Percentiles rank a stretch among this genome's conserved stretches.
Evolutionary conservation across 1,140 invertebrate species (phyloP).

Genomic region (Pseudomyrmex dendroicus): DNA sequence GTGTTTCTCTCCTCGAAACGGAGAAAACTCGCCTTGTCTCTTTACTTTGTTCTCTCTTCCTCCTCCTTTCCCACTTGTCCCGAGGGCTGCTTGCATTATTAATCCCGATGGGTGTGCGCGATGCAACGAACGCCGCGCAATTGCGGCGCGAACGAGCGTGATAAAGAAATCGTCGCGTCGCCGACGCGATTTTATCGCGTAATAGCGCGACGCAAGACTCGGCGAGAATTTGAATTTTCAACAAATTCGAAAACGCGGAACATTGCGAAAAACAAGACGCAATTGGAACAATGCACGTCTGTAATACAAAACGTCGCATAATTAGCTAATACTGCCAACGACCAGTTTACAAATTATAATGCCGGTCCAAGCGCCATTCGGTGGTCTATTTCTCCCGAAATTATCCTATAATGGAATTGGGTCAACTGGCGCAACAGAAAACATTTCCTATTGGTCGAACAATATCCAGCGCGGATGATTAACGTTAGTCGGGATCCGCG

Average conservation of each 20-base stretch:
- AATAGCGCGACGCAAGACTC: neutral
- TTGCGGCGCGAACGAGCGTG: constrained; percentile 9
- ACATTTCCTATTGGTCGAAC: constrained; percentile 3
- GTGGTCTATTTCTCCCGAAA: too few species aligned
- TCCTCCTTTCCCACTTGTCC: neutral
- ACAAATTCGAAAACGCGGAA: neutral
- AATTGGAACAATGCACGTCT: neutral
- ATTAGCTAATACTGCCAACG: too few species aligned
- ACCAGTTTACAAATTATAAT: too few species aligned
- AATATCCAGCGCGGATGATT: constrained; percentile 35
- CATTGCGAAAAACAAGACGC: neutral
- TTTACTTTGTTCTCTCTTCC: neutral
- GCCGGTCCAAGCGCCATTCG: too few species aligned
- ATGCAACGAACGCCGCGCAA: constrained; percentile 25
- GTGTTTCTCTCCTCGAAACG: constrained; percentile 40
- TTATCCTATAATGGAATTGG: neutral
- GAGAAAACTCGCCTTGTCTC: constrained; percentile 9
- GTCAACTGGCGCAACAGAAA: neutral
- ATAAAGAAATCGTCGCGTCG: neutral
- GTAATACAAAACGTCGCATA: too few species aligned
- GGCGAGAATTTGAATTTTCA: neutral
- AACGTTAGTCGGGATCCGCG: constrained; percentile 41
- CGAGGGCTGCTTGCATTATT: constrained; percentile 60
- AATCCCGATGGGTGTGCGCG: constrained; percentile 40
- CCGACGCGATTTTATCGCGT: neutral